Evolutionary conservation across 2,797 vertebrate genomes (phyloP).

Genomic region (Tadarida brasiliensis): DNA sequence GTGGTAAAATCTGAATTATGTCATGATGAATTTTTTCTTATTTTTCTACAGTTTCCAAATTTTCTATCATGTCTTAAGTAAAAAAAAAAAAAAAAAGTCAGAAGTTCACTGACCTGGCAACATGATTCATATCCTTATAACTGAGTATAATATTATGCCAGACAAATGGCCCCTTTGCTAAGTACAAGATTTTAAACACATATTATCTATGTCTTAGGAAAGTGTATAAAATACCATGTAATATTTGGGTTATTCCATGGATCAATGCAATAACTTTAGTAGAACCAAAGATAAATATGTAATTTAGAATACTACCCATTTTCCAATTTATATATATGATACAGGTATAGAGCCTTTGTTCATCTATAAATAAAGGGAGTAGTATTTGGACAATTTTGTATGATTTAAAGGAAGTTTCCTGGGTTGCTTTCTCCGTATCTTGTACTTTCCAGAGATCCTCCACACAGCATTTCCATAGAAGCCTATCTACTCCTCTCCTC

Average conservation of each 20-base stretch:
- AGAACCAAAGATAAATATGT: not conserved
- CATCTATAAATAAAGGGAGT: not conserved
- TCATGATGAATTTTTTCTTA: conserved; percentile 23
- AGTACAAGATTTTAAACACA: not conserved
- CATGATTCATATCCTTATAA: not conserved
- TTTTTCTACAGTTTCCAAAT: not conserved
- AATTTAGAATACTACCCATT: not conserved
- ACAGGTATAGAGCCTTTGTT: not conserved
- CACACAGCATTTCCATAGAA: not conserved
- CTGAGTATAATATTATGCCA: not conserved
- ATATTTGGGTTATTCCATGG: not conserved
- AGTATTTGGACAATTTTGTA: not conserved
- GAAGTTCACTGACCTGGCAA: not conserved
- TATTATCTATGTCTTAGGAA: not conserved
- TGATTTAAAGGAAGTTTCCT: not conserved
- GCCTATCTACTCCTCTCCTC: not conserved
- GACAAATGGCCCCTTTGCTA: not conserved
- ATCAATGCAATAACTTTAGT: not conserved
- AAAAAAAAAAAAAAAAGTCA: not conserved
- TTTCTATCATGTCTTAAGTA: conserved; percentile 4
- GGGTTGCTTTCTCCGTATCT: not conserved
- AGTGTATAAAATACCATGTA: not conserved
- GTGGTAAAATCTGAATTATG: not conserved
- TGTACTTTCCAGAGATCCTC: not conserved
- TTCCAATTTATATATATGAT: not conserved